phyloP scores from a whole-genome alignment of 2,113 vertebrate species.

The Dasyornis broadbenti region DNA sequence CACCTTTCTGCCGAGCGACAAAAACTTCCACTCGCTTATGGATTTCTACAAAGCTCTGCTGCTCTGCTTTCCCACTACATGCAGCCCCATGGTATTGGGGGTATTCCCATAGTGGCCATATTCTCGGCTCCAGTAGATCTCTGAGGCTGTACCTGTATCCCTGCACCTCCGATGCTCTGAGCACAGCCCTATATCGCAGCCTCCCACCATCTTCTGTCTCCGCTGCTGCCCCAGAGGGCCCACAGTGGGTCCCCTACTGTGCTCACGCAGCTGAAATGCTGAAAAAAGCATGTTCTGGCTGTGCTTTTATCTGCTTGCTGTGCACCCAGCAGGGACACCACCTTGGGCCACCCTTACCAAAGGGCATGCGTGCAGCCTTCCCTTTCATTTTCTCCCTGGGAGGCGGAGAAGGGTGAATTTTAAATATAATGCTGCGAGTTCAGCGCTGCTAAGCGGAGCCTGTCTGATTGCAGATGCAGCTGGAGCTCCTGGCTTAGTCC shows the following conservation, averaged over 20 bases:
- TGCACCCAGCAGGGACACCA: background rate
- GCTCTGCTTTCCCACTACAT: fast-evolving
- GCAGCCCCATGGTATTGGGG: fast-evolving
- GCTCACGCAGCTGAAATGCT: background rate
- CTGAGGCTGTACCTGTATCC: background rate
- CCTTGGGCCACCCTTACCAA: background rate
- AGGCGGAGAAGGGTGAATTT: background rate
- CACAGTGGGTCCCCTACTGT: fast-evolving
- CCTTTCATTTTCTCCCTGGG: background rate
- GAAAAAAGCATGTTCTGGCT: background rate
- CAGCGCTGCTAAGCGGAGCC: background rate
- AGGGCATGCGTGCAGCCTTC: background rate
- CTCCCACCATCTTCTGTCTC: background rate
- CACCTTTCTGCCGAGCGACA: background rate
- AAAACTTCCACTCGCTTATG: fast-evolving
- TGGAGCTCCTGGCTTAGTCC: conserved; percentile 25
- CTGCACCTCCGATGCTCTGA: fast-evolving
- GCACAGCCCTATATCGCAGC: fast-evolving
- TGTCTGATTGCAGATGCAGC: background rate
- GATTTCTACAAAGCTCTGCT: background rate
- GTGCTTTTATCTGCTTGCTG: background rate
- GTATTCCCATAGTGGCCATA: fast-evolving
- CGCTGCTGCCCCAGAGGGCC: fast-evolving
- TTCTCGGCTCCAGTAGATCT: fast-evolving
- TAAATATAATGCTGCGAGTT: background rate